Conservation (phyloP, 2,113 vertebrate genomes). For the Microcebus lehilahytsara region DNA sequence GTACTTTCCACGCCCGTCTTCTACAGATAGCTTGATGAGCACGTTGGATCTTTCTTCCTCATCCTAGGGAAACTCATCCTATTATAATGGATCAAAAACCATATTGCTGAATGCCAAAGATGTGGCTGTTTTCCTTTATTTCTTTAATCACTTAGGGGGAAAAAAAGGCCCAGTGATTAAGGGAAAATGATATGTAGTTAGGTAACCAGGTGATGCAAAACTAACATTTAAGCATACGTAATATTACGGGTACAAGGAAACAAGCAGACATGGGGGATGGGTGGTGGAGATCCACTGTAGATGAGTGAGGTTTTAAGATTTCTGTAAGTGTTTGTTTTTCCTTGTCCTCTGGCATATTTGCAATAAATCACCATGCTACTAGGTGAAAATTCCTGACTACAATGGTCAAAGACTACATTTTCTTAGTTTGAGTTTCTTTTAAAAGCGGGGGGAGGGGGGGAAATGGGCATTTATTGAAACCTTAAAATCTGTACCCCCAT, state of each 20-base stretch:
- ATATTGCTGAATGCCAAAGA: not conserved
- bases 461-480: too few species aligned
- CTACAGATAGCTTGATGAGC: not conserved
- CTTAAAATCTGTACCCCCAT: too few species aligned
- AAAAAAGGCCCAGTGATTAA: not conserved
- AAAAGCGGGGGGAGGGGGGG: too few species aligned
- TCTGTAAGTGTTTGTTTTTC: not conserved
- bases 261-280: not conserved
- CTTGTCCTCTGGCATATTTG: not conserved
- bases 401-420: not conserved
- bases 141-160: not conserved
- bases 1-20: not conserved
- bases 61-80: not conserved
- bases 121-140: not conserved
- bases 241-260: not conserved
- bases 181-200: not conserved
- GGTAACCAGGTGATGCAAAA: not conserved
- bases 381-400: not conserved
- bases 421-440: not conserved
- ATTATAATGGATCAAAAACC: not conserved
- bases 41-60: not conserved
- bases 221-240: too few species aligned
- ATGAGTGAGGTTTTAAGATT: not conserved
- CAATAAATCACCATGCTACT: not conserved
- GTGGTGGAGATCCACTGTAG: too few species aligned